Evolutionary conservation across 1,140 invertebrate species (phyloP), one percentile per base, ranked within the genome.

Genomic region (Spodoptera litura): DNA sequence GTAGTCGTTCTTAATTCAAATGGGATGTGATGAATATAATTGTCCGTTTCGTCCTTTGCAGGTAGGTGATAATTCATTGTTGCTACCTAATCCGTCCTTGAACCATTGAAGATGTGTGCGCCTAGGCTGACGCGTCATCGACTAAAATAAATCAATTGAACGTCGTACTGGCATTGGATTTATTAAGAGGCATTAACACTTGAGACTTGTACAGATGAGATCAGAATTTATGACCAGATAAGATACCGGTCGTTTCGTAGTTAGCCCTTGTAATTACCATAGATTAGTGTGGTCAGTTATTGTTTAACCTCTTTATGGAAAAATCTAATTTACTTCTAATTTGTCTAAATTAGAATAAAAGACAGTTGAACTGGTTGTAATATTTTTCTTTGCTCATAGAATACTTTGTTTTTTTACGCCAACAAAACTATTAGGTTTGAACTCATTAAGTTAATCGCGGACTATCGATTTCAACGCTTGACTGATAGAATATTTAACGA

Each of bases 61-160:
- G 15, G 27, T n/a, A 53, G 49, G 20, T 53, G 71, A 35, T 53
- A 64, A 62, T 75, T 12, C 6, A 12, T 44, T 44, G 20, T 51
- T 51, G 71, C 59, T 58, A 62, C 59, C 73, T 64, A 64, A 75
- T 52, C 49, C 25, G 74, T 53, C 79, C 79, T 81, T 73, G 79
- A 78, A 77, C 61, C 76, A 80, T 58, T 72, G 35, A 62, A 71
- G 59, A 58, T 68, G 44, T 59, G 11, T 61, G 25, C 13, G 20
- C 5, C 58, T 59, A 72, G 49, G 15, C 52, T 20, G 20, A 61
- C 53, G 58, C 83, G 87, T 89, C 88, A 89, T 87, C 88, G 86
- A 85, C 83, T 84, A 82, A 87, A 89, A 89, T 89, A 89, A 85
- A 82, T 81, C 73, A 75, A 62, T 75, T 64, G 73, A 59, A 52